Conservation (phyloP, 2,888 invertebrate genomes). For the Eueremaeus valkanovi region DNA sequence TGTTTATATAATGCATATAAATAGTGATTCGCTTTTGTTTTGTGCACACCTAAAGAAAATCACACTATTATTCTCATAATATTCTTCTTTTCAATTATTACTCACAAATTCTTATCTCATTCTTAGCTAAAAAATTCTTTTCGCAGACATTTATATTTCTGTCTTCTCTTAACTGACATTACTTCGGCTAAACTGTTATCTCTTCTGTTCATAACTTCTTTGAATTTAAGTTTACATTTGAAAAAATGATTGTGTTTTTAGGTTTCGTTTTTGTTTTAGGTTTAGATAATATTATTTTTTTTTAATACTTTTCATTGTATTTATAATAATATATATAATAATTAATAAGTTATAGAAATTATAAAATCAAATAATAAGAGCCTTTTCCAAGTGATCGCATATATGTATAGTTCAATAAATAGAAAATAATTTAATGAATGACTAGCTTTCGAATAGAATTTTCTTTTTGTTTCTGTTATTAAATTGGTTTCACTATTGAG, state of each 20-base stretch:
- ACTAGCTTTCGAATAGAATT: neutral
- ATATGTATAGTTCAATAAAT: neutral
- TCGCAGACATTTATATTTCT: neutral
- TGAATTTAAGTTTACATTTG: neutral
- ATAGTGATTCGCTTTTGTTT: neutral
- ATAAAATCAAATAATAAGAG: neutral
- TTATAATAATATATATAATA: neutral
- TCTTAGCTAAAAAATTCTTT: neutral
- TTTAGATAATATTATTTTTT: no score
- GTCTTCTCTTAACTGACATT: neutral
- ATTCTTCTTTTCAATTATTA: neutral
- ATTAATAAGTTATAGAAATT: neutral
- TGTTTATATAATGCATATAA: neutral
- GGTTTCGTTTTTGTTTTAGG: neutral
- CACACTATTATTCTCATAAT: neutral
- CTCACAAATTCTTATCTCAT: neutral
- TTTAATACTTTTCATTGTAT: neutral
- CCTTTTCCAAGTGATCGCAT: neutral
- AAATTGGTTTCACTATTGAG: constrained; percentile 25
- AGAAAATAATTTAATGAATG: neutral
- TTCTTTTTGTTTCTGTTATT: no score
- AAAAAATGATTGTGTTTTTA: constrained; percentile 22
- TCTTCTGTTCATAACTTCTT: no score
- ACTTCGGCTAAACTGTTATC: neutral
- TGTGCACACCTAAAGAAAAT: constrained; percentile 11